These are phyloP conservation scores for Ceyx erithaca DNA, from an alignment of 2,797 vertebrate genomes.

Conservation along the genomic window DNA sequence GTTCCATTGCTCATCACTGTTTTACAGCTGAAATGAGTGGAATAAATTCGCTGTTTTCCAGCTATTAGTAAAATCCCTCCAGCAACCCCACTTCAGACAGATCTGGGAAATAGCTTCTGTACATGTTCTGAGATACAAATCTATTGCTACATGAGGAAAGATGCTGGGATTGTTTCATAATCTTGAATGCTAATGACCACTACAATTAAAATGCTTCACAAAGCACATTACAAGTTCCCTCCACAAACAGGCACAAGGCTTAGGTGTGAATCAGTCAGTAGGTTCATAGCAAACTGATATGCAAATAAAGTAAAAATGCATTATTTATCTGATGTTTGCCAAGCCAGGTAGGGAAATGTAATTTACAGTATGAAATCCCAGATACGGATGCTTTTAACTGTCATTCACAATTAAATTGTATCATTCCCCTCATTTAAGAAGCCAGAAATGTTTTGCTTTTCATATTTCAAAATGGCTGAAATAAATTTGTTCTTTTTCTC, in stretches of 20 bases:
- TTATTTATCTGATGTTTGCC: slow-evolving; percentile 22
- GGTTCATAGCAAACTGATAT: neutral
- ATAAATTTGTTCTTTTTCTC: neutral
- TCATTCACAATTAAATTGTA: slow-evolving; percentile 16
- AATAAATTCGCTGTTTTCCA: neutral
- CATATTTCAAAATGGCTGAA: neutral
- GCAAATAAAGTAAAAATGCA: slow-evolving; percentile 17
- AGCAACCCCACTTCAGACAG: neutral
- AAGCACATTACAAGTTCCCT: neutral
- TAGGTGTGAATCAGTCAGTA: slow-evolving; percentile 10
- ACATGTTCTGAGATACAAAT: slow-evolving; percentile 5
- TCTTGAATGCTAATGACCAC: slow-evolving; percentile 11
- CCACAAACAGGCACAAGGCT: neutral
- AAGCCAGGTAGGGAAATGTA: neutral
- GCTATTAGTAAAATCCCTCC: slow-evolving; percentile 34
- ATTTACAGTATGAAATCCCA: slow-evolving; percentile 2
- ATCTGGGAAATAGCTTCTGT: slow-evolving; percentile 25
- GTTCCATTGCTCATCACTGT: slow-evolving; percentile 16
- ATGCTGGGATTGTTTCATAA: neutral
- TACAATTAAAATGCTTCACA: slow-evolving; percentile 13
- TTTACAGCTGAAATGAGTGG: slow-evolving; percentile 48
- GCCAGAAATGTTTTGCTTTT: neutral
- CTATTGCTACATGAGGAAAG: neutral
- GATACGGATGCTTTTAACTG: neutral
- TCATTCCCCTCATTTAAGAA: neutral